phyloP scores from a whole-genome alignment of 2,888 invertebrate species.

The Trichopria drosophilae region DNA sequence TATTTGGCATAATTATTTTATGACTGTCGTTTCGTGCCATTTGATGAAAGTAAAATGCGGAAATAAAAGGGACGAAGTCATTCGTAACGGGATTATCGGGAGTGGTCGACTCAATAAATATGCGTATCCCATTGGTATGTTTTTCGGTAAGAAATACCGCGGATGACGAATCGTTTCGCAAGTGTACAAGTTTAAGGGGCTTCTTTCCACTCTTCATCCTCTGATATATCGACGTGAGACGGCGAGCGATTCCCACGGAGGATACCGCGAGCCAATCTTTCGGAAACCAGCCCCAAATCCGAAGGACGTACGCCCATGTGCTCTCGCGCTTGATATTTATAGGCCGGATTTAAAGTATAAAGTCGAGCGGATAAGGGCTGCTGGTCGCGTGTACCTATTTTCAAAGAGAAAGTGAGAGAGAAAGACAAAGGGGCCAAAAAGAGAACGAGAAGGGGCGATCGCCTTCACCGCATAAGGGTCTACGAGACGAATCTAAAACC shows the following conservation, averaged over 20 bases:
- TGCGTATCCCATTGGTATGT: conserved; percentile 48
- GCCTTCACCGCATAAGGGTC: background rate
- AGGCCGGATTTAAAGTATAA: conserved; percentile 59
- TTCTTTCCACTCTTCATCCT: conserved; percentile 50
- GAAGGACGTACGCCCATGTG: conserved; percentile 44
- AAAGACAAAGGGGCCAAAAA: conserved; percentile 48
- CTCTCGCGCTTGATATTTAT: conserved; percentile 55
- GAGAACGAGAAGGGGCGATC: conserved; percentile 41
- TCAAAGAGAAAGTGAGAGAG: conserved; percentile 40
- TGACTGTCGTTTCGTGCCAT: too few species aligned
- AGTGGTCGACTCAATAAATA: too few species aligned
- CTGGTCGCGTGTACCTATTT: conserved; percentile 48
- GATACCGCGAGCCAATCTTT: conserved; percentile 59
- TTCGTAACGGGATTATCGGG: too few species aligned
- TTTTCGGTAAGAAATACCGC: conserved; percentile 43
- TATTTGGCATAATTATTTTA: too few species aligned
- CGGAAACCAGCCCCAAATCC: conserved; percentile 58
- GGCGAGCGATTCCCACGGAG: conserved; percentile 54
- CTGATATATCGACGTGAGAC: conserved; percentile 51
- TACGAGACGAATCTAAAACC: conserved; percentile 42
- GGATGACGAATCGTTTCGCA: conserved; percentile 50
- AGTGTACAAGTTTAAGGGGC: conserved; percentile 41
- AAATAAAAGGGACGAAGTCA: too few species aligned
- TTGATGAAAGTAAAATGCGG: too few species aligned
- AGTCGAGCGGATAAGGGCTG: conserved; percentile 49